phyloP scores from a whole-genome alignment of 2,797 vertebrate species.

The Momotus momota region DNA sequence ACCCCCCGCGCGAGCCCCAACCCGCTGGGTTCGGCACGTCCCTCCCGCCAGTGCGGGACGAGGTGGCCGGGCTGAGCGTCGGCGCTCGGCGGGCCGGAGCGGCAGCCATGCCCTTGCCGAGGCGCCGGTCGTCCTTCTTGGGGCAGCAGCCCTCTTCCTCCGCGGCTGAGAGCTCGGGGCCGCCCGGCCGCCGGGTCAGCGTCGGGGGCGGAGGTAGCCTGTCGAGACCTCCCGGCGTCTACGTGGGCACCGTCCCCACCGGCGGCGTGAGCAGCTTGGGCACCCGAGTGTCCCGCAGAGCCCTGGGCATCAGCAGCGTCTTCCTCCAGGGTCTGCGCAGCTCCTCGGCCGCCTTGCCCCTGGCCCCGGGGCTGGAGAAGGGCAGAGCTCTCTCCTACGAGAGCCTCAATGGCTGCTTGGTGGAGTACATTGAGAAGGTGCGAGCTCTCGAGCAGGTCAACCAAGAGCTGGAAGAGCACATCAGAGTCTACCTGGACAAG shows the following conservation, averaged over 20 bases:
- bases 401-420: slow-evolving; percentile 86
- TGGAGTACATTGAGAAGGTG: slow-evolving; percentile 93
- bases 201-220: slow-evolving; percentile 21
- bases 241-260: slow-evolving; percentile 78
- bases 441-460: slow-evolving; percentile 89
- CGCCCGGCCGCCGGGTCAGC: slow-evolving; percentile 69
- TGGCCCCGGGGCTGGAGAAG: slow-evolving; percentile 74
- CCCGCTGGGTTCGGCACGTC: slow-evolving; percentile 75
- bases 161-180: slow-evolving; percentile 61
- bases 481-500: slow-evolving; percentile 87
- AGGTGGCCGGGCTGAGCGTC: slow-evolving; percentile 57
- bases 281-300: slow-evolving; percentile 88
- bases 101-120: slow-evolving; percentile 87
- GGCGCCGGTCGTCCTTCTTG: slow-evolving; percentile 87
- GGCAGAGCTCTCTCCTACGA: slow-evolving; percentile 66
- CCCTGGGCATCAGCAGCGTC: slow-evolving; percentile 93
- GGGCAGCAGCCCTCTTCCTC: slow-evolving; percentile 81
- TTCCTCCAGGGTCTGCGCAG: slow-evolving; percentile 91
- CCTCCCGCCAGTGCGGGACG: slow-evolving; percentile 19
- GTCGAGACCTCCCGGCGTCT: slow-evolving; percentile 77
- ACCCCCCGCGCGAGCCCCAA: slow-evolving; percentile 20
- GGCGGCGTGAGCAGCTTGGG: slow-evolving; percentile 81
- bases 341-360: slow-evolving; percentile 78
- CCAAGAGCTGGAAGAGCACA: slow-evolving; percentile 91
- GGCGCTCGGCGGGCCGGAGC: slow-evolving; percentile 7